phyloP scores from a whole-genome alignment of 2,113 vertebrate genomes.

The Trogon melanurus region DNA sequence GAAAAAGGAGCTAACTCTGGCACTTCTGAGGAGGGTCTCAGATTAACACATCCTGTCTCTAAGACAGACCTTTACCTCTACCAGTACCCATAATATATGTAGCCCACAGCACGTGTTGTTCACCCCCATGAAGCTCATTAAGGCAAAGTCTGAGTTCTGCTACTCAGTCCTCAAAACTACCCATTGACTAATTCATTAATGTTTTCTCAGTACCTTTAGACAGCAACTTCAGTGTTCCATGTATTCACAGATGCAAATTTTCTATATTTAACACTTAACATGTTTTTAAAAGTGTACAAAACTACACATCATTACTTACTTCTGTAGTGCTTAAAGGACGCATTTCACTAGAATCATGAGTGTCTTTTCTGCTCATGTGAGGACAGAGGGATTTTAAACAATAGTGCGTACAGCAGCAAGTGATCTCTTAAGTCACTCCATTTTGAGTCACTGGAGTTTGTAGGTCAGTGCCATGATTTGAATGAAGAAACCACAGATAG shows the following conservation, averaged over 20 bases:
- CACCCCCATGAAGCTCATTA: background rate
- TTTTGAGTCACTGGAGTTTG: background rate
- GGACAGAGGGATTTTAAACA: background rate
- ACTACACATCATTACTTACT: background rate
- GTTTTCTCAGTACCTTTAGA: background rate
- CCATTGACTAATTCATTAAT: background rate
- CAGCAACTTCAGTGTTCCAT: background rate
- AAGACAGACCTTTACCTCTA: background rate
- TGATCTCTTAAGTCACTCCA: background rate
- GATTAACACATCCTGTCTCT: background rate
- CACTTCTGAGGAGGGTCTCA: background rate
- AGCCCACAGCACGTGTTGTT: fast-evolving
- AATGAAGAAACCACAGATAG: background rate
- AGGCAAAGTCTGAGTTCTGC: background rate
- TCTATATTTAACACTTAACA: background rate
- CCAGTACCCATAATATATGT: background rate
- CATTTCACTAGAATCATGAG: background rate
- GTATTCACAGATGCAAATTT: background rate
- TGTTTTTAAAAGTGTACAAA: background rate
- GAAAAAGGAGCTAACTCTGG: background rate
- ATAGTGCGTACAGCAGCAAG: background rate
- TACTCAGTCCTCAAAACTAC: background rate
- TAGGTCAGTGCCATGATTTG: background rate
- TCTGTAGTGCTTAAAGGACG: background rate
- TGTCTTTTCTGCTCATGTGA: background rate